Evolutionary conservation across 2,888 invertebrate genomes (phyloP).

Genomic region (Galerucella pusilla): DNA sequence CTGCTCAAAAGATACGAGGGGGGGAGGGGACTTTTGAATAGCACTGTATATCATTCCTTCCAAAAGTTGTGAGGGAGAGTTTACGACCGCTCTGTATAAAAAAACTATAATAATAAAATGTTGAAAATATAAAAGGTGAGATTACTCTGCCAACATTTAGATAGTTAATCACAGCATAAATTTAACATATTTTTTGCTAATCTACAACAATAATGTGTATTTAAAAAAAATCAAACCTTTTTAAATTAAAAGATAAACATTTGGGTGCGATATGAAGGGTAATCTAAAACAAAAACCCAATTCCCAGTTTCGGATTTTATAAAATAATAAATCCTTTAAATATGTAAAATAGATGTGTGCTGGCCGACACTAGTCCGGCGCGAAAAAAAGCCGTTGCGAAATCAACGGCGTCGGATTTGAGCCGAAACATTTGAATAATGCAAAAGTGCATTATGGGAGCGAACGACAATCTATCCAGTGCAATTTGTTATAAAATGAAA

Average conservation of each 20-base stretch:
- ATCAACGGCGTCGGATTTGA: slow-evolving; percentile 20
- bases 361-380: slow-evolving; percentile 1
- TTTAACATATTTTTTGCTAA: too few relatives aligned
- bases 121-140: too few relatives aligned
- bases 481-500: slow-evolving; percentile 24
- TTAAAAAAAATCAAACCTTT: background rate
- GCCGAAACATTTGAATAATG: slow-evolving; percentile 37
- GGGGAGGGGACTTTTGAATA: too few relatives aligned
- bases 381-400: slow-evolving; percentile 27
- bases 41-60: too few relatives aligned
- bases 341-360: slow-evolving; percentile 34
- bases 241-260: background rate
- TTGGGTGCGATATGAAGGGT: background rate
- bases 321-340: slow-evolving; percentile 41
- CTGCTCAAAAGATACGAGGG: too few relatives aligned
- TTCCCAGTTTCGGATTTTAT: slow-evolving; percentile 24
- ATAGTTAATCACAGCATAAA: too few relatives aligned
- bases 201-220: too few relatives aligned
- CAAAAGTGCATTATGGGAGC: slow-evolving; percentile 36
- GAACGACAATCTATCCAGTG: slow-evolving; percentile 2
- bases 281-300: background rate
- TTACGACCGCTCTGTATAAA: too few relatives aligned
- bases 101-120: too few relatives aligned
- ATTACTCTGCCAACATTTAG: too few relatives aligned
- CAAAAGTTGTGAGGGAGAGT: too few relatives aligned